A percentile compares a stretch with the other conserved stretches of the same genome.
Evolutionary conservation across 1,140 invertebrate species (phyloP).

Genomic region (Drosophila kikkawai): DNA sequence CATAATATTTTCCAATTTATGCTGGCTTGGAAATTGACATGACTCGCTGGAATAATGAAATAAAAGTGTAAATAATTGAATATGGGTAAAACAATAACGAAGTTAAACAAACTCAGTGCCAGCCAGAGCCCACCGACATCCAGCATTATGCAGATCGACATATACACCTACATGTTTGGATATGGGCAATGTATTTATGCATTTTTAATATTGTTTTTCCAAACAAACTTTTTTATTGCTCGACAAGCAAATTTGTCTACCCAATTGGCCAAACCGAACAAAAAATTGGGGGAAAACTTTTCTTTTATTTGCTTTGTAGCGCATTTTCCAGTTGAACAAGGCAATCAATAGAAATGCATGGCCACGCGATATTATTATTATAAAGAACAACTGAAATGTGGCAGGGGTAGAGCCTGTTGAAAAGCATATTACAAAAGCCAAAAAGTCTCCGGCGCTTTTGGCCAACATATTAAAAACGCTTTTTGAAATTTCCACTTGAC

Average conservation of each 20-base stretch:
- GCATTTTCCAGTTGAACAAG: slow-evolving; percentile 61
- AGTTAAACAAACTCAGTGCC: slow-evolving; percentile 23
- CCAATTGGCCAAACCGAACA: slow-evolving; percentile 26
- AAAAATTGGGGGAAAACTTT: slow-evolving; percentile 12
- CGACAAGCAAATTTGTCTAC: slow-evolving; percentile 30
- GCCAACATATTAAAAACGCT: slow-evolving; percentile 62
- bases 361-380: slow-evolving; percentile 61
- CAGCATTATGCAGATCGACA: slow-evolving; percentile 18
- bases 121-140: background rate
- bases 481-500: slow-evolving; percentile 76
- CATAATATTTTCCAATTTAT: slow-evolving; percentile 21
- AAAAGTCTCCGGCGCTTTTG: slow-evolving; percentile 46
- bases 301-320: slow-evolving; percentile 31
- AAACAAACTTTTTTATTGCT: slow-evolving; percentile 41
- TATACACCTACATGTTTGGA: slow-evolving; percentile 3
- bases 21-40: slow-evolving; percentile 4
- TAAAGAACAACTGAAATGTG: slow-evolving; percentile 37
- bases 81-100: slow-evolving; percentile 25
- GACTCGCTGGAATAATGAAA: slow-evolving; percentile 33
- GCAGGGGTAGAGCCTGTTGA: slow-evolving; percentile 11
- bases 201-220: slow-evolving; percentile 60
- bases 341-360: slow-evolving; percentile 72
- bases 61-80: slow-evolving; percentile 45
- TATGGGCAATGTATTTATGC: slow-evolving; percentile 34
- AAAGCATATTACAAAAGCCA: slow-evolving; percentile 59